These are phyloP conservation scores for Melieria picta DNA, from an alignment of 2,888 invertebrate species.

Conservation along the genomic window DNA sequence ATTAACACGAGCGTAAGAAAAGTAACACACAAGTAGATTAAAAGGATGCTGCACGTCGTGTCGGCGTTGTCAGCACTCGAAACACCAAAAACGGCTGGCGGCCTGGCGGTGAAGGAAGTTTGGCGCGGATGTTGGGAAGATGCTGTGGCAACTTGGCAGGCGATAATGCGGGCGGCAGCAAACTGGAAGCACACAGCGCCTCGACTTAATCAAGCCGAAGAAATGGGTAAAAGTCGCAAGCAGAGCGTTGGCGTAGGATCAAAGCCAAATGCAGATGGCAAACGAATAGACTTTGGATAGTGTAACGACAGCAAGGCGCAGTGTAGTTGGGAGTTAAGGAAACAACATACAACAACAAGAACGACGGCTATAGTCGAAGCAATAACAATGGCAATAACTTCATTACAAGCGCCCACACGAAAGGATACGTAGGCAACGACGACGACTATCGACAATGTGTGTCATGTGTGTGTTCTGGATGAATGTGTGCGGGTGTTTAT, in stretches of 20 bases:
- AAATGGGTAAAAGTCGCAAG: background rate
- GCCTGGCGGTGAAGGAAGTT: no score
- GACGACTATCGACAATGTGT: no score
- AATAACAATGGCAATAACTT: conserved; percentile 2
- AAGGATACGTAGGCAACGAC: background rate
- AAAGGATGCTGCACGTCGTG: background rate
- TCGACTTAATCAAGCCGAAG: background rate
- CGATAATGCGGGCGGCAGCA: no score
- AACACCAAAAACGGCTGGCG: no score
- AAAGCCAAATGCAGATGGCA: background rate
- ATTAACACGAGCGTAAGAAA: background rate
- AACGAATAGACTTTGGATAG: background rate
- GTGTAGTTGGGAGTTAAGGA: background rate
- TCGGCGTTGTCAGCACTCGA: no score
- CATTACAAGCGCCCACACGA: conserved; percentile 18
- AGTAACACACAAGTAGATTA: conserved; percentile 6
- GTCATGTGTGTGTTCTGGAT: conserved; percentile 18
- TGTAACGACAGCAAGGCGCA: background rate
- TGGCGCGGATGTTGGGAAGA: no score
- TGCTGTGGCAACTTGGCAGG: no score
- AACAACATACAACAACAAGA: background rate
- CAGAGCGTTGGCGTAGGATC: background rate
- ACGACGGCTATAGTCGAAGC: background rate
- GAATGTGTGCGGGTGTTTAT: conserved; percentile 26
- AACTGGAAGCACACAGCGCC: background rate